Evolutionary conservation across 2,888 invertebrate species (phyloP).

Genomic region (Allophyes oxyacanthae): DNA sequence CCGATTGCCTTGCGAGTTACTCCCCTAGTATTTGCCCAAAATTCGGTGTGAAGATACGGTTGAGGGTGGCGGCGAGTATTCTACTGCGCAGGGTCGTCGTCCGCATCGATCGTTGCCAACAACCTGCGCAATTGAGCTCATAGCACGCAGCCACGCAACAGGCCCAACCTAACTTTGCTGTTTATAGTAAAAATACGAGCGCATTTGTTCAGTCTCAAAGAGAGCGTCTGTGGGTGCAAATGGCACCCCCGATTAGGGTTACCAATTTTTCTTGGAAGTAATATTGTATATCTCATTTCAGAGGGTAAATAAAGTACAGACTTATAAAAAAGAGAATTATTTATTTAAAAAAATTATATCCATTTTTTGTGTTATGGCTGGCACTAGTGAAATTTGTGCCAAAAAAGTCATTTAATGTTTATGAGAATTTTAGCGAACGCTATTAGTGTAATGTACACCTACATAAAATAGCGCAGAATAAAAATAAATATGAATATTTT

Average conservation of each 20-base stretch:
- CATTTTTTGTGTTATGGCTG: too few species aligned
- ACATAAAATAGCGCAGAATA: too few species aligned
- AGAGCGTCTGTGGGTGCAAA: conserved; percentile 78
- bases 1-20: conserved; percentile 25
- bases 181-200: conserved; percentile 66
- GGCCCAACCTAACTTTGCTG: conserved; percentile 68
- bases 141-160: conserved; percentile 64
- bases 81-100: conserved; percentile 78
- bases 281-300: too few species aligned
- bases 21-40: conserved; percentile 33
- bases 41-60: conserved; percentile 45
- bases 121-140: conserved; percentile 57
- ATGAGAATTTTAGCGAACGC: too few species aligned
- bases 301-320: too few species aligned
- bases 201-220: conserved; percentile 74
- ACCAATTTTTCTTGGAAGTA: too few species aligned
- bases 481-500: too few species aligned
- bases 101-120: conserved; percentile 76
- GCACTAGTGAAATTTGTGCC: too few species aligned
- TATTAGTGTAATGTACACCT: too few species aligned
- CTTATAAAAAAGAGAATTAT: too few species aligned
- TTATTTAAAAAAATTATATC: too few species aligned
- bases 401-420: too few species aligned
- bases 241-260: conserved; percentile 74
- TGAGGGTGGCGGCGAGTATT: conserved; percentile 29